phyloP scores from a whole-genome alignment of 2,113 vertebrate species.

The Chrysemys picta region DNA sequence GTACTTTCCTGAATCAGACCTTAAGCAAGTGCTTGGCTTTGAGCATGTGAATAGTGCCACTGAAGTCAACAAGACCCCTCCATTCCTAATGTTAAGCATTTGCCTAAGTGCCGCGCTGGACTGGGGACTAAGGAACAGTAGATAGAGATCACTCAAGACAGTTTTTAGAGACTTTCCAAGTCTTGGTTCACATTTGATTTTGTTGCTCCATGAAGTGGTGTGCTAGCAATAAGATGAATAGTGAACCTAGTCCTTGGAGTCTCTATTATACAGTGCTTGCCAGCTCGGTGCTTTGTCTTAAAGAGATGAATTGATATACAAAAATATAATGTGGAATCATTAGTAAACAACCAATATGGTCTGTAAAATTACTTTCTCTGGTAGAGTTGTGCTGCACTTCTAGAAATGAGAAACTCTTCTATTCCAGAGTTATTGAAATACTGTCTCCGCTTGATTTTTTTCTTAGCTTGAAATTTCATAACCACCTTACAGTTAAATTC shows the following conservation, averaged over 20 bases:
- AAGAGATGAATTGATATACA: constrained; percentile 2
- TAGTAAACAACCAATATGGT: constrained; percentile 16
- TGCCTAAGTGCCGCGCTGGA: background rate
- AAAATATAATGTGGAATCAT: background rate
- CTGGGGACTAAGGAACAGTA: background rate
- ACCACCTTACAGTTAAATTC: background rate
- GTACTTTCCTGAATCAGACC: no score
- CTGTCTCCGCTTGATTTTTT: constrained; percentile 15
- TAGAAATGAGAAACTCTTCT: constrained; percentile 34
- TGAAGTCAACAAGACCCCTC: background rate
- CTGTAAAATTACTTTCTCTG: background rate
- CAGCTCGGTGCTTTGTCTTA: no score
- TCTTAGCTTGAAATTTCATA: constrained; percentile 12
- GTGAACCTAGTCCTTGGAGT: background rate
- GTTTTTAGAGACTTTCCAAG: background rate
- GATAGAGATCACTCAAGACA: background rate
- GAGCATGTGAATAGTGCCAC: no score
- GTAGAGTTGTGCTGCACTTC: background rate
- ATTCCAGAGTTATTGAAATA: background rate
- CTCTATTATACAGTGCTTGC: background rate
- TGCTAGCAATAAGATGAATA: constrained; percentile 28
- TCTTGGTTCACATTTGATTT: background rate
- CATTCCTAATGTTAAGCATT: background rate
- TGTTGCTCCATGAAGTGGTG: background rate
- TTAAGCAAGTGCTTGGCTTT: no score